Conservation (phyloP, 2,797 vertebrate species). For the Tachyglossus aculeatus region DNA sequence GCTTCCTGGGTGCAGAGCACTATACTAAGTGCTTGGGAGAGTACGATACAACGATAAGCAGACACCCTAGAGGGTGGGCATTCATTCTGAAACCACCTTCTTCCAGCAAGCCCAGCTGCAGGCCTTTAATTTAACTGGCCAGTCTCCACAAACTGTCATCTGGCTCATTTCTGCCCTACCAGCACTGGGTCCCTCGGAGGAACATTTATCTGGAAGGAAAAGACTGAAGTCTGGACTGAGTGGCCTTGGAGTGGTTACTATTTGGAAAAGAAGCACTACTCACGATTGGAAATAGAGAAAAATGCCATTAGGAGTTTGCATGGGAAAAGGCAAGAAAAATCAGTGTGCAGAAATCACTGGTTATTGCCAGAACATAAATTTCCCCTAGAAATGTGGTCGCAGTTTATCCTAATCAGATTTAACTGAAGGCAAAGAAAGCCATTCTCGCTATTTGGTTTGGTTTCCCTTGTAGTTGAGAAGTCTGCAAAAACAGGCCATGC, state of each 20-base stretch:
- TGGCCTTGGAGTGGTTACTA: no score
- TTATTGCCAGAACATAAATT: slow-evolving; percentile 41
- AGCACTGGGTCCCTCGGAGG: neutral
- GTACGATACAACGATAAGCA: no score
- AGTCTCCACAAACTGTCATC: fast-evolving
- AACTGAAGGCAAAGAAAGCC: slow-evolving; percentile 51
- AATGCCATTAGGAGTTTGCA: slow-evolving; percentile 29
- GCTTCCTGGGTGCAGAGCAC: no score
- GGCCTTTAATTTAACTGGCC: neutral
- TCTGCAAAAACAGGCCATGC: slow-evolving; percentile 51
- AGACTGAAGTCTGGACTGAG: neutral
- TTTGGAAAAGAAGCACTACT: neutral
- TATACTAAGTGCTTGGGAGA: no score
- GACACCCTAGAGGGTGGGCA: no score
- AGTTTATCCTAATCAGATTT: slow-evolving; percentile 54
- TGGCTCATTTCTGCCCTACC: neutral
- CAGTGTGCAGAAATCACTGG: slow-evolving; percentile 10
- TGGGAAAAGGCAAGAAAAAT: slow-evolving; percentile 3
- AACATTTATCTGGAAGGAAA: neutral
- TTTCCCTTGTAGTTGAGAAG: slow-evolving; percentile 48
- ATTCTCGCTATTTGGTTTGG: slow-evolving; percentile 47
- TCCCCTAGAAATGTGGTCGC: slow-evolving; percentile 43
- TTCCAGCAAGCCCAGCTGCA: neutral
- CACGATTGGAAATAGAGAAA: neutral
- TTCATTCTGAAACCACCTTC: neutral